These are phyloP conservation scores for Drosophila tsacasi DNA, from an alignment of 1,140 invertebrate species.

Conservation along the genomic window DNA sequence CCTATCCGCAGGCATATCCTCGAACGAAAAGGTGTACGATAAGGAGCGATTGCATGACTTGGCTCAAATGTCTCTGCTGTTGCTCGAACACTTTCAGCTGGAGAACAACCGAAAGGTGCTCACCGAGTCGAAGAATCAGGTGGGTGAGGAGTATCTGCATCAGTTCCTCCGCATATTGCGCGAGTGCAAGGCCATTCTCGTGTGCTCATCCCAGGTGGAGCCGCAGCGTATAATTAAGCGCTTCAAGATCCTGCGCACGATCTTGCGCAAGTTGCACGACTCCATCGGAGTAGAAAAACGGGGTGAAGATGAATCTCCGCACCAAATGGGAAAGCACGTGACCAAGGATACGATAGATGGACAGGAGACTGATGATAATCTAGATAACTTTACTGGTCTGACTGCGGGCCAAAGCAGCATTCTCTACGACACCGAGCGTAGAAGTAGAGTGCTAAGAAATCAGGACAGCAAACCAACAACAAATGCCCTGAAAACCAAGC, in stretches of 20 bases:
- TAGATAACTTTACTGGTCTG: conserved; percentile 40
- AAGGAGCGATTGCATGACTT: conserved; percentile 62
- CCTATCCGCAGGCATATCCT: conserved; percentile 45
- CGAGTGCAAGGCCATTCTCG: conserved; percentile 76
- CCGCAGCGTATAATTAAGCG: conserved; percentile 70
- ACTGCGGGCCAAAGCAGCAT: conserved; percentile 58
- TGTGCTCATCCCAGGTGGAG: conserved; percentile 76
- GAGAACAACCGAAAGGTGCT: conserved; percentile 58
- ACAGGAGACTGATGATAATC: conserved; percentile 7
- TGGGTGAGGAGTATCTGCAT: conserved; percentile 54
- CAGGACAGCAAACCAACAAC: background rate
- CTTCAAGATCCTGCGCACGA: conserved; percentile 76
- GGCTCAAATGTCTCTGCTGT: conserved; percentile 58
- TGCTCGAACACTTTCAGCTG: conserved; percentile 75
- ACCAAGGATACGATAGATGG: background rate
- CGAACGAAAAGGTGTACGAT: conserved; percentile 55
- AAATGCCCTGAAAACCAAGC: conserved; percentile 1
- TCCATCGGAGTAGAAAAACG: conserved; percentile 16
- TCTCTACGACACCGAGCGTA: conserved; percentile 58
- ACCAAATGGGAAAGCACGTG: conserved; percentile 6
- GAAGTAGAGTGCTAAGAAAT: conserved; percentile 9
- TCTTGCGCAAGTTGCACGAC: conserved; percentile 64
- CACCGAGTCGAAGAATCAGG: conserved; percentile 1
- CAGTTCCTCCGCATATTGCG: conserved; percentile 67
- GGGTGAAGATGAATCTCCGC: background rate